A percentile compares a stretch with the other conserved stretches of the same genome.
Evolutionary conservation across 2,888 invertebrate genomes (phyloP).

Genomic region (Nephrotoma guestfalica): DNA sequence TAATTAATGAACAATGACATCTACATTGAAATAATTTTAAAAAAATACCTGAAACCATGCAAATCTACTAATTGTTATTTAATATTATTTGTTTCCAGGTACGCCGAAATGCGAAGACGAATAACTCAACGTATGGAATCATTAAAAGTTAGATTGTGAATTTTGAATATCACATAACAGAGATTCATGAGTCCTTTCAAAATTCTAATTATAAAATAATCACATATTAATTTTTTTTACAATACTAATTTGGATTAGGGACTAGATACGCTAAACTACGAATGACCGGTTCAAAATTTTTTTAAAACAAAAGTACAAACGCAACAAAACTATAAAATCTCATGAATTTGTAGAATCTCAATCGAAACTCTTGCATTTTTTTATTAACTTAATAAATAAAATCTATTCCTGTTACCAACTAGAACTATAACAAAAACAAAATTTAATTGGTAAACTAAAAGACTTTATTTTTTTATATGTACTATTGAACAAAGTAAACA

Average conservation of each 20-base stretch:
- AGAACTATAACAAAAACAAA: background rate
- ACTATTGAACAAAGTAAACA: background rate
- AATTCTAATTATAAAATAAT: background rate
- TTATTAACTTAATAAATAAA: background rate
- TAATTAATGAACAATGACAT: too few species aligned
- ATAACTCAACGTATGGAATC: constrained; percentile 54
- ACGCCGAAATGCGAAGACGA: constrained; percentile 44
- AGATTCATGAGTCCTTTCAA: background rate
- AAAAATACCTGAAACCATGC: too few species aligned
- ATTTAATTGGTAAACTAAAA: background rate
- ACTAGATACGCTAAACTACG: background rate
- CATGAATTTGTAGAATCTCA: background rate
- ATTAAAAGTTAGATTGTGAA: constrained; percentile 47
- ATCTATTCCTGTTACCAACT: background rate
- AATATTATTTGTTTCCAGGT: constrained; percentile 29
- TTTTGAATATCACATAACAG: background rate
- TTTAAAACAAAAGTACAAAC: background rate
- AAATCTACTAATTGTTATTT: background rate
- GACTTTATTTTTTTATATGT: background rate
- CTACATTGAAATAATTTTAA: too few species aligned
- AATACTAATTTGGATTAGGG: background rate
- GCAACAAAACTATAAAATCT: background rate
- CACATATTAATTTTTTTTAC: background rate
- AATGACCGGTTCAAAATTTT: background rate
- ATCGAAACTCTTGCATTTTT: background rate